phyloP scores from a whole-genome alignment of 2,888 invertebrate species.

The Apotomis capreana region DNA sequence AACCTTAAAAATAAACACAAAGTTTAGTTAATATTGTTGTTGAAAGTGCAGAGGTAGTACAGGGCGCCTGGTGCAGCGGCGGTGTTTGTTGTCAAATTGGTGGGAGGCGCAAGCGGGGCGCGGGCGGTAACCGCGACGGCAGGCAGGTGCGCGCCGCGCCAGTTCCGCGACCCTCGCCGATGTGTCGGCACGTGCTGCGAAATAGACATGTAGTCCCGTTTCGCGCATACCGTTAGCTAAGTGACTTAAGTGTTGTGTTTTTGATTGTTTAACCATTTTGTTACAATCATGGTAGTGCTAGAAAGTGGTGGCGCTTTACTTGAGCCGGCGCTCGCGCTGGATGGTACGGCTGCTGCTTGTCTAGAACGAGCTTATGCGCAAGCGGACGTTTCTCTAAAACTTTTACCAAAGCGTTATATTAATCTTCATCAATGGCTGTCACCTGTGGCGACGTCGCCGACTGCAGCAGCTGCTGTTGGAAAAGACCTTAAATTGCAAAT shows the following conservation, averaged over 20 bases:
- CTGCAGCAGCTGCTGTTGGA: conserved; percentile 81
- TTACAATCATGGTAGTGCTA: conserved; percentile 76
- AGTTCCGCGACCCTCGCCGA: conserved; percentile 77
- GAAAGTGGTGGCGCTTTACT: conserved; percentile 79
- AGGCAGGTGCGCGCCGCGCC: conserved; percentile 70
- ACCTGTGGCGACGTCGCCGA: conserved; percentile 85
- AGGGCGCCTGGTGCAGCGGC: conserved; percentile 76
- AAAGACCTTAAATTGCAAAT: conserved; percentile 92
- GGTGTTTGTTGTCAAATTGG: conserved; percentile 76
- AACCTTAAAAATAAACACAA: too few species aligned
- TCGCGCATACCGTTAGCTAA: conserved; percentile 60
- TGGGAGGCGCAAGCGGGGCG: conserved; percentile 66
- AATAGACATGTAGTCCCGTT: conserved; percentile 73
- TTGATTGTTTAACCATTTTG: conserved; percentile 56
- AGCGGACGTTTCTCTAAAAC: conserved; percentile 92
- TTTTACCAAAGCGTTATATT: conserved; percentile 95
- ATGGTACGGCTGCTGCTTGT: conserved; percentile 86
- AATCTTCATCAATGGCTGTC: conserved; percentile 96
- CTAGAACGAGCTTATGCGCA: conserved; percentile 92
- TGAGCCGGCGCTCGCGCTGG: conserved; percentile 87
- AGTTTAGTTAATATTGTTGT: background rate
- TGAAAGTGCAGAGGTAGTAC: conserved; percentile 60
- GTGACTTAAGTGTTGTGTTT: conserved; percentile 66
- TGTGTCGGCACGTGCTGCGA: conserved; percentile 65
- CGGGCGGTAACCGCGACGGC: conserved; percentile 63